Evolutionary conservation across 2,113 vertebrate species (phyloP), one percentile per base, ranked within the genome.

Genomic region (Pelusios castaneus): DNA sequence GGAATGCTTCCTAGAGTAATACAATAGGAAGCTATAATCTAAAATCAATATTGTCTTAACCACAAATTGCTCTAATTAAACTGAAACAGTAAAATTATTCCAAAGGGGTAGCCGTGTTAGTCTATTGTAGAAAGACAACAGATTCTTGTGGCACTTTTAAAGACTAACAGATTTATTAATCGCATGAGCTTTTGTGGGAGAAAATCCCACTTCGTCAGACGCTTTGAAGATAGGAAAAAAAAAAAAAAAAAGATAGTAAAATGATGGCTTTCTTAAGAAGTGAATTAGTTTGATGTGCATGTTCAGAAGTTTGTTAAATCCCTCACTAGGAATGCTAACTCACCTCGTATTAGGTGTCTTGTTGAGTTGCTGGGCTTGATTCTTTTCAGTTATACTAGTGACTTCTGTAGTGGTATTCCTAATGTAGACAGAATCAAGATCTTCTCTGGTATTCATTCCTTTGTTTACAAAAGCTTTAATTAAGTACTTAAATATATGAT

Each of bases 21-120:
- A 95, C 89, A 96, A 95, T 75, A 76, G 80, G 95, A 98, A 95
- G 47, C 63, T 94, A 95, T 97, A 96, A 95, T 97, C 86, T 91
- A 96, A 98, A 98, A 98, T 97, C 98, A 98, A 97, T 98, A 97
- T 94, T 95, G 88, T 94, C 96, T 98, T 97, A 98, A 98, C 94
- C 91, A 97, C 91, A 97, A 97, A 97, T 98, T 96, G 88, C 80
- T 95, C 93, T 97, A 96, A 98, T 98, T 97, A 97, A 91, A 95
- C 94, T 95, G 93, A 95, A 93, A 96, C 81, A 92, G 94, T 93
- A 92, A 94, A 88, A 97, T 85, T n/a, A n/a, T n/a, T n/a, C n/a
- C n/a, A n/a, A n/a, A n/a, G n/a, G n/a, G n/a, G n/a, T n/a, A n/a
- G n/a, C n/a, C n/a, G n/a, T n/a, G n/a, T n/a, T n/a, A n/a, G n/a